Conservation (phyloP, 2,797 vertebrate species). For the Halcyon smyrnensis region DNA sequence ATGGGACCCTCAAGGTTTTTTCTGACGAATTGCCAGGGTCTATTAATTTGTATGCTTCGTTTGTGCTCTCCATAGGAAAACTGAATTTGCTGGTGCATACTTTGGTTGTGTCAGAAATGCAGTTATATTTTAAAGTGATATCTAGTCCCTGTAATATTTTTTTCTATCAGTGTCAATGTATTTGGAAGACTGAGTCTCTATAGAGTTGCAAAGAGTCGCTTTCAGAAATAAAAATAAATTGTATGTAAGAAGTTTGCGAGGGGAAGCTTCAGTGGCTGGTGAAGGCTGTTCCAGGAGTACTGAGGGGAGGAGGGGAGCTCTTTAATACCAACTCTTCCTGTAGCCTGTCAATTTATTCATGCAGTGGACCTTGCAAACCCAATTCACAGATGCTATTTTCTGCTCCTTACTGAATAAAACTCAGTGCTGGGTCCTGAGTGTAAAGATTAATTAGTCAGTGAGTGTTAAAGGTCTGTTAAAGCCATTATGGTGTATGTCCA, state of each 20-base stretch:
- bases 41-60: slow-evolving; percentile 55
- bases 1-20: slow-evolving; percentile 49
- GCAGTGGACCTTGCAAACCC: slow-evolving; percentile 60
- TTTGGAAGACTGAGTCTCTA: slow-evolving; percentile 69
- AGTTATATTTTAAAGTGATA: slow-evolving; percentile 42
- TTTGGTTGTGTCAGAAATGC: slow-evolving; percentile 52
- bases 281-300: slow-evolving; percentile 18
- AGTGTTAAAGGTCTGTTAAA: slow-evolving; percentile 67
- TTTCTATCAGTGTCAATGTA: slow-evolving; percentile 34
- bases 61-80: slow-evolving; percentile 28
- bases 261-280: slow-evolving; percentile 51
- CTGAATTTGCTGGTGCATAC: slow-evolving; percentile 17
- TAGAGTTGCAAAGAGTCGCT: slow-evolving; percentile 67
- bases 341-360: slow-evolving; percentile 70
- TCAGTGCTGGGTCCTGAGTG: slow-evolving; percentile 30
- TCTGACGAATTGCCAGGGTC: neutral
- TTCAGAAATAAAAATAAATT: slow-evolving; percentile 71
- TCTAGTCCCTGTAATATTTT: slow-evolving; percentile 38
- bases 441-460: slow-evolving; percentile 67
- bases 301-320: slow-evolving; percentile 39
- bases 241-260: slow-evolving; percentile 58
- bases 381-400: slow-evolving; percentile 64
- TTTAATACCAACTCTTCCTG: slow-evolving; percentile 35
- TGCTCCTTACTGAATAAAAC: slow-evolving; percentile 58
- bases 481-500: slow-evolving; percentile 38